A percentile compares a stretch with the other conserved stretches of the same genome.
These are phyloP conservation scores for Falco naumanni DNA, from an alignment of 2,797 vertebrate genomes.

Conservation along the genomic window DNA sequence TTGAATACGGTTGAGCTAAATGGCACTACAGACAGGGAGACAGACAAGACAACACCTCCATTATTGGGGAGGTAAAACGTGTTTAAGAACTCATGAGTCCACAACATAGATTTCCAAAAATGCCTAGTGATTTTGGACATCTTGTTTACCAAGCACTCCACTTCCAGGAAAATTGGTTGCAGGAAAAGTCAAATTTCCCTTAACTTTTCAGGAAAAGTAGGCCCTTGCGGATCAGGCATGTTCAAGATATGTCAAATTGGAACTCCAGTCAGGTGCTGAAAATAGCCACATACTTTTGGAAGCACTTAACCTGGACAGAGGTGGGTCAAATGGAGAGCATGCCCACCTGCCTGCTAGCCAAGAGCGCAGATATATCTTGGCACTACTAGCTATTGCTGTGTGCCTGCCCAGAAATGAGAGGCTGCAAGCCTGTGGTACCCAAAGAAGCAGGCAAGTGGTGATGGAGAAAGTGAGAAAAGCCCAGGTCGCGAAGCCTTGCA, in stretches of 20 bases:
- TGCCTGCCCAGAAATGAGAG: neutral
- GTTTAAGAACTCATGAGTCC: neutral
- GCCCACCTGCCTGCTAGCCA: neutral
- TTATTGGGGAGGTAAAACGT: neutral
- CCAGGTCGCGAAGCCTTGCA: neutral
- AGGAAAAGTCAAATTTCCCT: neutral
- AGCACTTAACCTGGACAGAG: neutral
- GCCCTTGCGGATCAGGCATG: neutral
- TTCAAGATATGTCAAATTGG: neutral
- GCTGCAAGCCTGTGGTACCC: neutral
- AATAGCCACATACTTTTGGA: neutral
- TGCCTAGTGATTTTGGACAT: neutral
- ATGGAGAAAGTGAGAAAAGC: neutral
- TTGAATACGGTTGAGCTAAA: neutral
- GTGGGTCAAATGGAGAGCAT: neutral
- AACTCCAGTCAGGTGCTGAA: neutral
- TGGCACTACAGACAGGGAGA: neutral
- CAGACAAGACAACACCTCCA: neutral
- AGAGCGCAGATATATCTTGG: neutral
- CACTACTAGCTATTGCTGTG: neutral
- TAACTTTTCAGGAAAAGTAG: neutral
- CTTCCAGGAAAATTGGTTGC: neutral
- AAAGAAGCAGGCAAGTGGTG: neutral
- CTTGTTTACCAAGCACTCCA: neutral
- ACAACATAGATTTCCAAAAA: neutral